phyloP scores from a whole-genome alignment of 2,797 vertebrate genomes.

The Heterohyrax brucei region DNA sequence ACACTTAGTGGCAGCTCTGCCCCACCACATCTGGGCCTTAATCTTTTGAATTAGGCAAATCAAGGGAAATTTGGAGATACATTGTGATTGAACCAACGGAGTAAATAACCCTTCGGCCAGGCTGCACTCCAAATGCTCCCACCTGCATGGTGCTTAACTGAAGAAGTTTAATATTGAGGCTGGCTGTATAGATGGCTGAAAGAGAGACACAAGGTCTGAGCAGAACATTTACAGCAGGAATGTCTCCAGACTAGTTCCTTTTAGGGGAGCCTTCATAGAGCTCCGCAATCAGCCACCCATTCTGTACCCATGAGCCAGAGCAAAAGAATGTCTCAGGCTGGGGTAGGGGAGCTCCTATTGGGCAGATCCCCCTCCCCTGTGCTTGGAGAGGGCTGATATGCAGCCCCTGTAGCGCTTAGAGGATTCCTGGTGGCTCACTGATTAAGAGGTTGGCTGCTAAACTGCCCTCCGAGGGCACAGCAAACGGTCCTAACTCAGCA shows the following conservation, averaged over 20 bases:
- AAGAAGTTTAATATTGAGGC: background rate
- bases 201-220: background rate
- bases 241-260: background rate
- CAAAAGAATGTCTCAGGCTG: background rate
- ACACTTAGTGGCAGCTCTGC: constrained; percentile 73
- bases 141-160: background rate
- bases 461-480: no score
- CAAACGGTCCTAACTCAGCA: no score
- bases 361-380: background rate
- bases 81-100: constrained; percentile 75
- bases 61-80: constrained; percentile 68
- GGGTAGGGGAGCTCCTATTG: background rate
- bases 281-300: background rate
- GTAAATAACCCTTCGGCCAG: constrained; percentile 65
- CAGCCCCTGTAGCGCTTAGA: background rate
- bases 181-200: background rate
- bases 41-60: constrained; percentile 82
- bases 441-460: no score
- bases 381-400: background rate
- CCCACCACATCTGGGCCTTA: constrained; percentile 79
- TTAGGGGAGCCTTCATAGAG: background rate
- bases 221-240: background rate
- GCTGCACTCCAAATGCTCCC: constrained; percentile 60
- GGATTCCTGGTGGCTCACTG: no score
- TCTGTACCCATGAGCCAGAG: background rate